Evolutionary conservation across 1,140 invertebrate genomes (phyloP).

Genomic region (Carposina sasakii): DNA sequence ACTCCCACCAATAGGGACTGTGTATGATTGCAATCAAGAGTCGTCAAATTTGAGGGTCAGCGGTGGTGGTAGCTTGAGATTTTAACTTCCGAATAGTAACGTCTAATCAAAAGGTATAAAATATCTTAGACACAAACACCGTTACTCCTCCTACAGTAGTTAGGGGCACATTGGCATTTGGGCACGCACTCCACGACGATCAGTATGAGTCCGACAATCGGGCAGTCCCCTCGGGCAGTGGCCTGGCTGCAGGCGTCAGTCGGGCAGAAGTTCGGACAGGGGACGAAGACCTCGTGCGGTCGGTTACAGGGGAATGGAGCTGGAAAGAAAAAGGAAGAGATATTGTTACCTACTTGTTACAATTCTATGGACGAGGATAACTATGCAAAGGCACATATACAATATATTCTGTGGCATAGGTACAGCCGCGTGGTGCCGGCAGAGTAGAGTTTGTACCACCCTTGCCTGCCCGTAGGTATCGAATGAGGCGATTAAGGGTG

Average conservation of each 20-base stretch:
- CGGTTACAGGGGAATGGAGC: slow-evolving; percentile 27
- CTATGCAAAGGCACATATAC: background rate
- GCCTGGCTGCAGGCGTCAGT: slow-evolving; percentile 35
- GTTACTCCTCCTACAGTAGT: slow-evolving; percentile 33
- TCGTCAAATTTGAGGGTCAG: too few species aligned
- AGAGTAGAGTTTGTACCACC: too few species aligned
- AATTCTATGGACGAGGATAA: background rate
- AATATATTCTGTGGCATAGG: slow-evolving; percentile 1
- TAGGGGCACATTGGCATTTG: slow-evolving; percentile 31
- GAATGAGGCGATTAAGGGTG: too few species aligned
- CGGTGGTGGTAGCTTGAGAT: too few species aligned
- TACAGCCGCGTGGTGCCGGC: too few species aligned
- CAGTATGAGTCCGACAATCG: slow-evolving; percentile 13
- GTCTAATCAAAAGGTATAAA: too few species aligned
- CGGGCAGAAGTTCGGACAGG: slow-evolving; percentile 37
- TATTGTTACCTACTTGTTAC: too few species aligned
- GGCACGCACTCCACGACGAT: slow-evolving; percentile 31
- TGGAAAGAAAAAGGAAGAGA: slow-evolving; percentile 22
- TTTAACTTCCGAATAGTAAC: too few species aligned
- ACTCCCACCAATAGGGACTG: too few species aligned
- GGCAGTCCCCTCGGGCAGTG: slow-evolving; percentile 27
- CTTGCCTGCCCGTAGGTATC: too few species aligned
- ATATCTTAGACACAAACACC: slow-evolving; percentile 39
- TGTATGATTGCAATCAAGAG: too few species aligned
- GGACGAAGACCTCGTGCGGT: slow-evolving; percentile 27